Conservation (phyloP, 2,797 vertebrate genomes). For the Aphelocoma californica region DNA sequence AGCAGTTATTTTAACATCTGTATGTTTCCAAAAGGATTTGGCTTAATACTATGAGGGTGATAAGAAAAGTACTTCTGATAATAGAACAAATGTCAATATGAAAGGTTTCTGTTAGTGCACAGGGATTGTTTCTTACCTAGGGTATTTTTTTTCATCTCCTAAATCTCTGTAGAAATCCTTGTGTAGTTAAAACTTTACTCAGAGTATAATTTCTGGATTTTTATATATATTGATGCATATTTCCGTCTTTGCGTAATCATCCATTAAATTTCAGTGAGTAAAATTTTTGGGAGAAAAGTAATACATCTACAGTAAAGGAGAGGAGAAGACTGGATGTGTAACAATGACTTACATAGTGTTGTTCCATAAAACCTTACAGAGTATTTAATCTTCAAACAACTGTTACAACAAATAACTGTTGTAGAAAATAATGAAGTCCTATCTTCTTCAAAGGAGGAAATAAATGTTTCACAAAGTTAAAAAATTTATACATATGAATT, state of each 20-base stretch:
- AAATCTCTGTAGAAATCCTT: background rate
- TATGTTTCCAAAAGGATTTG: background rate
- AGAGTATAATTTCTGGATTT: background rate
- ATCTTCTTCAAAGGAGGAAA: background rate
- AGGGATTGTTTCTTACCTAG: background rate
- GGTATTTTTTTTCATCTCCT: background rate
- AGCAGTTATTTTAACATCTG: background rate
- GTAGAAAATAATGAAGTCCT: background rate
- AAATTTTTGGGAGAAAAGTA: background rate
- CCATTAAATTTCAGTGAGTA: background rate
- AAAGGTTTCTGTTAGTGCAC: background rate
- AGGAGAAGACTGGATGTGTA: background rate
- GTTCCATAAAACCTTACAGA: background rate
- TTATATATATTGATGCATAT: background rate
- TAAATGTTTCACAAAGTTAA: background rate
- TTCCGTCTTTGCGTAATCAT: background rate
- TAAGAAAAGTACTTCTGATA: background rate
- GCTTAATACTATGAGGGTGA: background rate
- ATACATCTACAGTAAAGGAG: background rate
- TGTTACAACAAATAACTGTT: background rate
- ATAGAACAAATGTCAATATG: background rate
- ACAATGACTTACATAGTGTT: background rate
- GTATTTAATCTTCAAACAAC: background rate
- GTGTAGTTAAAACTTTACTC: background rate
- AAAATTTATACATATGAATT: background rate